Evolutionary conservation across 2,113 vertebrate genomes (phyloP), one percentile per base, ranked within the genome.

Genomic region (Abramis brama): DNA sequence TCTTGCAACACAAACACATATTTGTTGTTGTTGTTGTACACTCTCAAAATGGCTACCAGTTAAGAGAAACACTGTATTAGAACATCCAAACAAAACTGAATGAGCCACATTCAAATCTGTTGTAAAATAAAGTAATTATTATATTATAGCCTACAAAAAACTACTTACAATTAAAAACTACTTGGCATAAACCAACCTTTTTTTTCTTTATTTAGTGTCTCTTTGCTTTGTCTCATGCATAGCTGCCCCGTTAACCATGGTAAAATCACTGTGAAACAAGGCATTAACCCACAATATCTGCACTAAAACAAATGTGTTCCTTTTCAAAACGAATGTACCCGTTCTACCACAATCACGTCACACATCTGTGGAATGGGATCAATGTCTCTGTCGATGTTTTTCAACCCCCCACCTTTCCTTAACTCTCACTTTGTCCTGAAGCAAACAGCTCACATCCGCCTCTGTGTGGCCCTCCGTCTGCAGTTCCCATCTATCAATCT

Each of bases 401-500:
- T 78, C 86, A 39, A 19, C 23, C 45, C 52, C 59, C 36, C 47
- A 0, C 43, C 85, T 27, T 90, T 93, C 90, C 70, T 87, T 94
- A 92, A 93, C 87, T 74, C 87, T 89, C 86, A 77, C 76, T 86
- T 75, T 86, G 86, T 89, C 88, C 43, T 64, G 25, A 83, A 89
- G 75, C 90, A 91, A 92, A 93, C 91, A 90, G 85, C 86, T 91
- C 90, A 92, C 91, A 92, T 95, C 93, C 92, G 90, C 87, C 93
- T 75, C 89, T 88, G 91, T 89, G 89, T 88, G 80, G 59, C 66
- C 78, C 52, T 88, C 11, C 52, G 17, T 36, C 59, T 33, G 68
- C 13, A 47, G 89, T 93, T 94, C 92, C 94, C 93, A 93, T 89
- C 91, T 94, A 91, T 93, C 93, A 89, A 89, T 94, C 92, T 93